Conservation (phyloP, 2,888 invertebrate genomes). For the Lypha dubia region DNA sequence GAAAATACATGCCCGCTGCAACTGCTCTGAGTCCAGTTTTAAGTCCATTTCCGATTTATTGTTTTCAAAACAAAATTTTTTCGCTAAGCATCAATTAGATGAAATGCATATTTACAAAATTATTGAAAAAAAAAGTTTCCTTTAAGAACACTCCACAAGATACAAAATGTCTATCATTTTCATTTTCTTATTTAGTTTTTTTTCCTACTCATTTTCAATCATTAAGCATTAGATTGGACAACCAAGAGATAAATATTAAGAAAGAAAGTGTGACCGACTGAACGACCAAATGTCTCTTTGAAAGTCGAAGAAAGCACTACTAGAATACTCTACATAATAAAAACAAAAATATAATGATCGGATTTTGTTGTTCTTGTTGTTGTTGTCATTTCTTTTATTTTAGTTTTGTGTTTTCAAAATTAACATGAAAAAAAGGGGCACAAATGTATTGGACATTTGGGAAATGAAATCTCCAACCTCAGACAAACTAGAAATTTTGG, state of each 20-base stretch:
- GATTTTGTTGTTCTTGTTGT: constrained; percentile 40
- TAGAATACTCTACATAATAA: constrained; percentile 60
- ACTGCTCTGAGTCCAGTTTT: no score
- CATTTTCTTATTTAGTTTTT: background rate
- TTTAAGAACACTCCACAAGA: background rate
- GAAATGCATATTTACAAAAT: constrained; percentile 1
- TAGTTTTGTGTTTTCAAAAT: constrained; percentile 45
- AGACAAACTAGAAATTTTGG: constrained; percentile 69
- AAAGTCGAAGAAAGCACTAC: constrained; percentile 63
- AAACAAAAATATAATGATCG: constrained; percentile 57
- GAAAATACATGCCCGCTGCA: no score
- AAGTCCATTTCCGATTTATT: background rate
- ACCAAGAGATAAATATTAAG: constrained; percentile 64
- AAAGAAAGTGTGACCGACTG: constrained; percentile 60
- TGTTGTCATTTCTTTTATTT: constrained; percentile 48
- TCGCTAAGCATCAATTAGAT: background rate
- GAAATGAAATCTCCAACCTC: constrained; percentile 71
- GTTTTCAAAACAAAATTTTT: background rate
- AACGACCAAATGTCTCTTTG: constrained; percentile 63
- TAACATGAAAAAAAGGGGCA: constrained; percentile 68
- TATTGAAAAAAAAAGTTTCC: background rate
- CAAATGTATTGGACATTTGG: constrained; percentile 70
- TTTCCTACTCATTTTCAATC: constrained; percentile 56
- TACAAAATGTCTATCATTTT: constrained; percentile 45
- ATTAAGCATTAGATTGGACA: constrained; percentile 61